phyloP scores from a whole-genome alignment of 2,888 invertebrate genomes.

The Drosophila anomalata region DNA sequence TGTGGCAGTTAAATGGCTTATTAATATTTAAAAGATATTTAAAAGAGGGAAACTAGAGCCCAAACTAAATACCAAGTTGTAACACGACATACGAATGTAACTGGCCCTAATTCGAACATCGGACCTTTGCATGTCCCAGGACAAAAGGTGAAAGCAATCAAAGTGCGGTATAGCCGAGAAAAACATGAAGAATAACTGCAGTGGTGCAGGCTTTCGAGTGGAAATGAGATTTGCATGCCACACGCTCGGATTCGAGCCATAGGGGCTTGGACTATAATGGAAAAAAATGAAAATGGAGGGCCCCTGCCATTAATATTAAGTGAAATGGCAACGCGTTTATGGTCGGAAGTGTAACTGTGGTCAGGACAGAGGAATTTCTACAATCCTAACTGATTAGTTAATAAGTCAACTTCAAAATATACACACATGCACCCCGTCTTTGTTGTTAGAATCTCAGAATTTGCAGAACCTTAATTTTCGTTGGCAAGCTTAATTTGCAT shows the following conservation, averaged over 20 bases:
- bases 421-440: constrained; percentile 1
- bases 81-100: constrained; percentile 47
- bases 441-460: neutral
- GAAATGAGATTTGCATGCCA: constrained; percentile 72
- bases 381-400: constrained; percentile 25
- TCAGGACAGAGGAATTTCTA: constrained; percentile 8
- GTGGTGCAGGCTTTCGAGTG: constrained; percentile 68
- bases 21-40: constrained; percentile 69
- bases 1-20: constrained; percentile 74
- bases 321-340: constrained; percentile 32
- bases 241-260: constrained; percentile 50
- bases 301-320: constrained; percentile 33
- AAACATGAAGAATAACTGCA: constrained; percentile 75
- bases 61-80: constrained; percentile 29
- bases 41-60: constrained; percentile 12
- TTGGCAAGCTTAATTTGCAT: constrained; percentile 28
- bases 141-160: constrained; percentile 17
- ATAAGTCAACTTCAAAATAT: constrained; percentile 12
- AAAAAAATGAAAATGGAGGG: neutral
- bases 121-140: constrained; percentile 27
- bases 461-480: constrained; percentile 14
- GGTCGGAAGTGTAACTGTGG: constrained; percentile 41
- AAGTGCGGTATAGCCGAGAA: constrained; percentile 16
- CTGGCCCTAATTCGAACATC: constrained; percentile 59
- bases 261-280: neutral